phyloP scores from a whole-genome alignment of 2,113 vertebrate genomes.

The Odocoileus hemionus region DNA sequence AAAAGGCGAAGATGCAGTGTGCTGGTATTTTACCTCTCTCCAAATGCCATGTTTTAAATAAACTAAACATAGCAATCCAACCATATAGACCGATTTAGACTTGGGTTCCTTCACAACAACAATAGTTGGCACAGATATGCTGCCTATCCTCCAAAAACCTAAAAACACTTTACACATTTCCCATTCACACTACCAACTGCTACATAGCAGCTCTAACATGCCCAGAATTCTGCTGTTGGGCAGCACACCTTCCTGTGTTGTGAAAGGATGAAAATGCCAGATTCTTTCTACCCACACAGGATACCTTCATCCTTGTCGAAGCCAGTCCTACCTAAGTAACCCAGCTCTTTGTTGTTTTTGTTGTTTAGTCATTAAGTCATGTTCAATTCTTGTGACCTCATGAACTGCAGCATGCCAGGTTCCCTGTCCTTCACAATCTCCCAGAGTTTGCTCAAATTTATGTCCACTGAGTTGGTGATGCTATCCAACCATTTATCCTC shows the following conservation, averaged over 20 bases:
- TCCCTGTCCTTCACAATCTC: neutral
- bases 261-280: neutral
- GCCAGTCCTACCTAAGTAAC: neutral
- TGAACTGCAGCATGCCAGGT: neutral
- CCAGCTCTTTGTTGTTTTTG: neutral
- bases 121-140: slow-evolving; percentile 52
- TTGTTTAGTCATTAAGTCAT: neutral
- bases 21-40: slow-evolving; percentile 58
- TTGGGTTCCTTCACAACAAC: slow-evolving; percentile 49
- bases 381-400: neutral
- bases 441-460: neutral
- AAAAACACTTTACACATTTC: slow-evolving; percentile 45
- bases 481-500: neutral
- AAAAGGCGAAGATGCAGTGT: neutral
- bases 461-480: neutral
- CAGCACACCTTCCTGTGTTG: neutral
- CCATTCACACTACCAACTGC: slow-evolving; percentile 55
- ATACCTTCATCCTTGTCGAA: neutral
- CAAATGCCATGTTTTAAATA: slow-evolving; percentile 64
- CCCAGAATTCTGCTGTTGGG: neutral
- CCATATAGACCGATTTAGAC: slow-evolving; percentile 53
- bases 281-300: neutral
- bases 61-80: slow-evolving; percentile 47
- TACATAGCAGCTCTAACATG: neutral
- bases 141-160: slow-evolving; percentile 47